Percentiles rank a stretch among this genome's conserved stretches.
phyloP scores from a whole-genome alignment of 1,140 invertebrate species.

The Drosophila punjabiensis region DNA sequence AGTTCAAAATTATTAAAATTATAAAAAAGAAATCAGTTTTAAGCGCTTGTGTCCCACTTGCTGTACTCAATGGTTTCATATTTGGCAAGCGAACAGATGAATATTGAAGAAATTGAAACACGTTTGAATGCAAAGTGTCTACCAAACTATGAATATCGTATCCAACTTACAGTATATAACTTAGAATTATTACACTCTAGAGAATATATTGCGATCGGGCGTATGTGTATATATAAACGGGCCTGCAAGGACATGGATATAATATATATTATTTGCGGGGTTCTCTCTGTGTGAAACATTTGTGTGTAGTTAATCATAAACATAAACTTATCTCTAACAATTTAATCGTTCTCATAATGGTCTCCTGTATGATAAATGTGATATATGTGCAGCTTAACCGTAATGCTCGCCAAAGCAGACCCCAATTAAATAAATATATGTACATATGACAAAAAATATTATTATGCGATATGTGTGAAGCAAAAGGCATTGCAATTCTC shows the following conservation, averaged over 20 bases:
- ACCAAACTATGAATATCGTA: slow-evolving; percentile 76
- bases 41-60: slow-evolving; percentile 74
- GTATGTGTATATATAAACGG: slow-evolving; percentile 20
- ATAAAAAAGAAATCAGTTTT: slow-evolving; percentile 35
- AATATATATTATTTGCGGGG: not conserved
- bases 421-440: slow-evolving; percentile 26
- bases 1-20: slow-evolving; percentile 25
- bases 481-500: slow-evolving; percentile 28
- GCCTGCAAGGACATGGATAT: slow-evolving; percentile 4
- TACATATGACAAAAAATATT: slow-evolving; percentile 17
- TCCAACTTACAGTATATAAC: slow-evolving; percentile 46
- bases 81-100: slow-evolving; percentile 50
- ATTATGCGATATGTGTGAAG: slow-evolving; percentile 13
- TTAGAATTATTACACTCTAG: slow-evolving; percentile 18
- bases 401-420: slow-evolving; percentile 26
- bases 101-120: slow-evolving; percentile 84
- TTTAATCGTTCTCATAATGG: slow-evolving; percentile 34
- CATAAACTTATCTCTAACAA: slow-evolving; percentile 41
- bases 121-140: slow-evolving; percentile 81
- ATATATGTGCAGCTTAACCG: slow-evolving; percentile 35
- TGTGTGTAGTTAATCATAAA: slow-evolving; percentile 33
- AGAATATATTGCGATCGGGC: not conserved
- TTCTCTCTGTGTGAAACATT: slow-evolving; percentile 24
- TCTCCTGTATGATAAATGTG: slow-evolving; percentile 30
- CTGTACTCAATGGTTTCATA: slow-evolving; percentile 61